phyloP scores from a whole-genome alignment of 2,888 invertebrate species.

The Aethes cnicana region DNA sequence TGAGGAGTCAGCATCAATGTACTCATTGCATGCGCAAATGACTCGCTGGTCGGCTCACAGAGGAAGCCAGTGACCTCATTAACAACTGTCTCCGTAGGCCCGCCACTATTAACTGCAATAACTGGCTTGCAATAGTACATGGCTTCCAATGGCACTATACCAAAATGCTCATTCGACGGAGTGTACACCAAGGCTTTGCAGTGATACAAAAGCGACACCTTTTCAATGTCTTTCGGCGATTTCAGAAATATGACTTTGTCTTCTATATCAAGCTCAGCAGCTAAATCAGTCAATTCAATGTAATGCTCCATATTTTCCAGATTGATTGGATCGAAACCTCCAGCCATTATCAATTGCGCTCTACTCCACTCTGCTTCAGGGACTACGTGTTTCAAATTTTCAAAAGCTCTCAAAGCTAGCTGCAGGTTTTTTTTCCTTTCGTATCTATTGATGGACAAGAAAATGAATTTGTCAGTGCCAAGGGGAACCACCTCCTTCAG shows the following conservation, averaged over 20 bases:
- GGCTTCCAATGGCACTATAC: conserved; percentile 99
- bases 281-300: conserved; percentile 87
- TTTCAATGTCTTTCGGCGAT: conserved; percentile 93
- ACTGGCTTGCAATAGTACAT: conserved; percentile 97
- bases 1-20: conserved; percentile 84
- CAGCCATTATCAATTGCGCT: conserved; percentile 95
- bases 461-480: conserved; percentile 84
- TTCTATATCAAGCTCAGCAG: conserved; percentile 84
- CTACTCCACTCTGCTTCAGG: conserved; percentile 82
- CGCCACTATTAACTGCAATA: conserved; percentile 96
- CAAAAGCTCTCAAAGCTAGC: conserved; percentile 91
- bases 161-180: conserved; percentile 98
- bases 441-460: conserved; percentile 97
- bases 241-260: conserved; percentile 91
- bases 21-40: conserved; percentile 90
- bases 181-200: conserved; percentile 95
- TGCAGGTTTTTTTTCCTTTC: conserved; percentile 98
- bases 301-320: conserved; percentile 93
- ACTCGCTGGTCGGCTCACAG: conserved; percentile 85
- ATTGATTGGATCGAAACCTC: conserved; percentile 96
- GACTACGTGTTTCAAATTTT: conserved; percentile 82
- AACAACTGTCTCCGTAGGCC: conserved; percentile 95
- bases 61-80: conserved; percentile 91
- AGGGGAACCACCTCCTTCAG: conserved; percentile 76
- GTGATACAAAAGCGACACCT: conserved; percentile 89